These are phyloP conservation scores for Castor canadensis DNA, from an alignment of 2,113 vertebrate species.

Conservation along the genomic window DNA sequence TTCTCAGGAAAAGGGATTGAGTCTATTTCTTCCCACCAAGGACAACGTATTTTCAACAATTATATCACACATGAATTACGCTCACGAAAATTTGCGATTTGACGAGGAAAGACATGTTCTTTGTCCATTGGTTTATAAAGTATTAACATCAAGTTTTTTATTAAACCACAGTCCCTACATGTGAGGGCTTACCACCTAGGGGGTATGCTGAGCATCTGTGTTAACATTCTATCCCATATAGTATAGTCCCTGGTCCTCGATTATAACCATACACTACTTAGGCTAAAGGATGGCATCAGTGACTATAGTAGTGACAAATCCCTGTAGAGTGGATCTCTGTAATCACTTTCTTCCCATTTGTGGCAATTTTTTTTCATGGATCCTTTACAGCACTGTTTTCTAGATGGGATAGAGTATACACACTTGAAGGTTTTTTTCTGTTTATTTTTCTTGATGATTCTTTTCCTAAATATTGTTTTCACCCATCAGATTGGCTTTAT, in stretches of 20 bases:
- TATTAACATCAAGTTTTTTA: not conserved
- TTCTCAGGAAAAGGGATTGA: not conserved
- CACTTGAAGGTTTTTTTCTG: not conserved
- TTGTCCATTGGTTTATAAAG: not conserved
- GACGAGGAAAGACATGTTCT: not conserved
- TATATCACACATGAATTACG: not conserved
- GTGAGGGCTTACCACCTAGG: not conserved
- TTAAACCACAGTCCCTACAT: not conserved
- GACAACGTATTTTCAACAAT: not conserved
- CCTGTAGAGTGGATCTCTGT: not conserved
- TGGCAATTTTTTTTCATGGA: not conserved
- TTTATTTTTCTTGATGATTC: not conserved
- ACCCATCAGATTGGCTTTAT: not conserved
- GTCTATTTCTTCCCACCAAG: not conserved
- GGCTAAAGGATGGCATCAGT: fast-evolving
- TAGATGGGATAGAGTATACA: not conserved
- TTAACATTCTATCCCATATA: not conserved
- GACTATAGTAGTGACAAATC: not conserved
- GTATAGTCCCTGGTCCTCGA: not conserved
- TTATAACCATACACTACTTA: not conserved
- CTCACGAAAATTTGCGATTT: not conserved
- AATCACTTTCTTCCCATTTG: not conserved
- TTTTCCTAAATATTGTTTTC: not conserved
- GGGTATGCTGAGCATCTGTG: not conserved
- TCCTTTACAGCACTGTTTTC: not conserved